Percentiles rank a stretch among this genome's conserved stretches.
These are phyloP conservation scores for Drosophila anomalipes DNA, from an alignment of 2,888 invertebrate species.

Conservation along the genomic window DNA sequence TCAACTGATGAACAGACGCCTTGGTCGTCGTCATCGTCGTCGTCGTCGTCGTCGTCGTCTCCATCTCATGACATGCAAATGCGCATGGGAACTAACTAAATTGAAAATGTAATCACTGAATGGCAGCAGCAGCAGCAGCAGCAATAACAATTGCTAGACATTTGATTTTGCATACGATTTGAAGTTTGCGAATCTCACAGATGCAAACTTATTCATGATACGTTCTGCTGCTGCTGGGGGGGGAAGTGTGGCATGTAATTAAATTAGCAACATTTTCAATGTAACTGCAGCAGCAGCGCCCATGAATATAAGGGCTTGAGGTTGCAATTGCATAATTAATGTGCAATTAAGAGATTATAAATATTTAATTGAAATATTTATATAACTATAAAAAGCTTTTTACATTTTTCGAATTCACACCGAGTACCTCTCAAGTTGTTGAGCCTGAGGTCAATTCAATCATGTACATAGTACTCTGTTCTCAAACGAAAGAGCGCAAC, in stretches of 20 bases:
- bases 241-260: slow-evolving; percentile 1
- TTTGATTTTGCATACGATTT: slow-evolving; percentile 54
- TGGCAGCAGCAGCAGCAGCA: slow-evolving; percentile 31
- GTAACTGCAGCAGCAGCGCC: background rate
- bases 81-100: slow-evolving; percentile 70
- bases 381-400: background rate
- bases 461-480: background rate
- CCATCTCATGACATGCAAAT: slow-evolving; percentile 57
- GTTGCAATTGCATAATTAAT: slow-evolving; percentile 2
- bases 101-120: slow-evolving; percentile 68
- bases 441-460: background rate
- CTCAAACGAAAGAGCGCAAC: background rate
- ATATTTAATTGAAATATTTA: background rate
- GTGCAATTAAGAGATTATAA: slow-evolving; percentile 6
- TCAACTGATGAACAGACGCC: slow-evolving; percentile 43
- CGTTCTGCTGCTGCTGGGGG: background rate
- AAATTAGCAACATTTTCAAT: slow-evolving; percentile 15
- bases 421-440: background rate
- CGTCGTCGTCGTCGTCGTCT: background rate
- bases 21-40: slow-evolving; percentile 12
- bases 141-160: slow-evolving; percentile 24
- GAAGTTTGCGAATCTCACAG: slow-evolving; percentile 52
- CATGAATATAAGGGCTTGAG: slow-evolving; percentile 3
- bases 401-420: background rate
- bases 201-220: slow-evolving; percentile 41